Evolutionary conservation across 2,888 invertebrate genomes (phyloP).

Genomic region (Erebia epiphron): DNA sequence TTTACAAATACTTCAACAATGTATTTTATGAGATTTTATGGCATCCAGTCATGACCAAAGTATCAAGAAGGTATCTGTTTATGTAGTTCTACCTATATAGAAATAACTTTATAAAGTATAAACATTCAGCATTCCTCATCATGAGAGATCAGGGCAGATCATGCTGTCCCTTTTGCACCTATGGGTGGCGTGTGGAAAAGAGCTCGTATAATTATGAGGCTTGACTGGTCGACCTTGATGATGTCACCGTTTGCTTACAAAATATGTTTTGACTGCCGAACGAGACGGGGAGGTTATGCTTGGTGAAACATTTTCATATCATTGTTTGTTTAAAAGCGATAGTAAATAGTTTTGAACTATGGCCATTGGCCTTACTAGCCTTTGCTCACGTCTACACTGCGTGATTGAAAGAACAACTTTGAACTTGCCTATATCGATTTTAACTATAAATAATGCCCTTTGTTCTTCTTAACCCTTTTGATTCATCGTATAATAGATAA

Average conservation of each 20-base stretch:
- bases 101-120: not conserved
- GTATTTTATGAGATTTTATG: not conserved
- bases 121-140: constrained; percentile 25
- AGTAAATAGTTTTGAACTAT: not conserved
- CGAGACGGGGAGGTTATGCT: constrained; percentile 24
- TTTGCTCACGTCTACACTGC: not conserved
- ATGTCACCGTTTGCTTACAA: constrained; percentile 64
- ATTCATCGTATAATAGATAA: no score
- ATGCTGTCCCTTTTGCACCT: constrained; percentile 29
- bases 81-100: constrained; percentile 5
- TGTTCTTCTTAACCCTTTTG: no score
- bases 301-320: constrained; percentile 28
- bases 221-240: constrained; percentile 67
- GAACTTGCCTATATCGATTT: no score
- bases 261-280: constrained; percentile 57
- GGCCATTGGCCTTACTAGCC: not conserved
- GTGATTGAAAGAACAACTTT: not conserved
- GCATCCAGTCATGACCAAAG: not conserved
- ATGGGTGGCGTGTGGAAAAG: constrained; percentile 8
- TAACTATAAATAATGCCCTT: no score
- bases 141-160: constrained; percentile 15
- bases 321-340: not conserved
- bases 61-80: not conserved
- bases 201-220: constrained; percentile 31
- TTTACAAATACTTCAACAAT: not conserved